Evolutionary conservation across 2,113 vertebrate species (phyloP).

Genomic region (Chinchilla lanigera): DNA sequence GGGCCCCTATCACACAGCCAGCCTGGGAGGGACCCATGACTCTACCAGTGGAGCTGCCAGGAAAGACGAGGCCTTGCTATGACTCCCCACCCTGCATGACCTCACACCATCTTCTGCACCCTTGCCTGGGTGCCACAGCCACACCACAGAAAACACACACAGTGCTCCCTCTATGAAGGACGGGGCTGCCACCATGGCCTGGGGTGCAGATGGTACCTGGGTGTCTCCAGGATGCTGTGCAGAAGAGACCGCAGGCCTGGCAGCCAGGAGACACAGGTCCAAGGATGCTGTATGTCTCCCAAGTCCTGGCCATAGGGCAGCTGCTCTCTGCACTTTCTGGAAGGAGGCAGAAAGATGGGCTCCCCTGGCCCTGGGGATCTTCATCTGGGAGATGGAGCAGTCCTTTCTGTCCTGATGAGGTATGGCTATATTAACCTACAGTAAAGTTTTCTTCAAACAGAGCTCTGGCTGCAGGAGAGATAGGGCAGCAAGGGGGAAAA

Average conservation of each 20-base stretch:
- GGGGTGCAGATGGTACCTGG: background rate
- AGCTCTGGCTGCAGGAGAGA: background rate
- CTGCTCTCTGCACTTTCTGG: background rate
- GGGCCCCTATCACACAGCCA: background rate
- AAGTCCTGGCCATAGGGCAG: background rate
- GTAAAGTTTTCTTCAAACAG: conserved; percentile 39
- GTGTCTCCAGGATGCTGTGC: no score
- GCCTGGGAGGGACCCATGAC: background rate
- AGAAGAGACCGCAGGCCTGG: background rate
- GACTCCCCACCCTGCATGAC: background rate
- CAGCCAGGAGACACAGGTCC: background rate
- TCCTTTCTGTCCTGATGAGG: background rate
- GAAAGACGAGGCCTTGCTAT: background rate
- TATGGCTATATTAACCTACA: background rate
- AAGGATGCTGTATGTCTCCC: background rate
- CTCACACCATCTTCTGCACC: rapidly evolving
- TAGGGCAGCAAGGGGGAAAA: conserved; percentile 25
- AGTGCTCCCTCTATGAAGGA: background rate
- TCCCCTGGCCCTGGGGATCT: background rate
- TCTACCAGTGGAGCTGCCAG: background rate
- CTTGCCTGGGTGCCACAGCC: background rate
- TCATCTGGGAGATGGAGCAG: background rate
- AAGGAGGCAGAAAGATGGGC: background rate
- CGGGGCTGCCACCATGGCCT: rapidly evolving
- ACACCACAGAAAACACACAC: background rate